Evolutionary conservation across 2,888 invertebrate genomes (phyloP).

Genomic region (Gari tellinella): DNA sequence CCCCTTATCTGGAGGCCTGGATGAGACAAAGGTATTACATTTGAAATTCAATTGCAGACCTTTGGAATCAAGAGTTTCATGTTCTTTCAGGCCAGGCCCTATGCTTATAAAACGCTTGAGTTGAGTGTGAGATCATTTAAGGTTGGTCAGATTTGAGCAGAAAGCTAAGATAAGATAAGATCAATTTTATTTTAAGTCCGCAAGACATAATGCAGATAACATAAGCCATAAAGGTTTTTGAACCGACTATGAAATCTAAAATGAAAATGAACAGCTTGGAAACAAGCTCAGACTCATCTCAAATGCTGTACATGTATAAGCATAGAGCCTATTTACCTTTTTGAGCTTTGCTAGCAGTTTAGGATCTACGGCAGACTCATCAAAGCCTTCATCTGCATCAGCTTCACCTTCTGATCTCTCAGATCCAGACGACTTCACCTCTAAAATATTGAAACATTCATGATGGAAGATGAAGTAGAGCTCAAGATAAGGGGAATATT

Average conservation of each 20-base stretch:
- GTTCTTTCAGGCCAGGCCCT: too few species aligned
- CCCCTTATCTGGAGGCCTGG: too few species aligned
- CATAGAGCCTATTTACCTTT: slow-evolving; percentile 37
- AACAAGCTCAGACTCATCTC: background rate
- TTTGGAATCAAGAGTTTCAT: too few species aligned
- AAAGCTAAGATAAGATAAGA: too few species aligned
- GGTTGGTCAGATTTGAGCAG: background rate
- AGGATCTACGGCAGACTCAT: slow-evolving; percentile 68
- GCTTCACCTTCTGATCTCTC: slow-evolving; percentile 37
- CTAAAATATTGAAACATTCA: slow-evolving; percentile 3
- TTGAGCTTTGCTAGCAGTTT: slow-evolving; percentile 70
- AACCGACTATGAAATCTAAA: background rate
- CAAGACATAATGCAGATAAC: too few species aligned
- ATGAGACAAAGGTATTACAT: too few species aligned
- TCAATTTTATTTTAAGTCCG: too few species aligned
- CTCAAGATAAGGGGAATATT: background rate
- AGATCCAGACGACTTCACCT: slow-evolving; percentile 30
- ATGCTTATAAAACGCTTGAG: too few species aligned
- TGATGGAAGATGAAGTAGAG: background rate
- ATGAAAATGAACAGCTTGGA: background rate
- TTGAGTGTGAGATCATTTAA: too few species aligned
- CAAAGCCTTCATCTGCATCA: slow-evolving; percentile 70
- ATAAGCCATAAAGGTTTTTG: too few species aligned
- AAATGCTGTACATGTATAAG: background rate
- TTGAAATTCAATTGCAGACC: too few species aligned